Evolutionary conservation across 1,140 invertebrate species (phyloP).

Genomic region (Penaeus japonicus): DNA sequence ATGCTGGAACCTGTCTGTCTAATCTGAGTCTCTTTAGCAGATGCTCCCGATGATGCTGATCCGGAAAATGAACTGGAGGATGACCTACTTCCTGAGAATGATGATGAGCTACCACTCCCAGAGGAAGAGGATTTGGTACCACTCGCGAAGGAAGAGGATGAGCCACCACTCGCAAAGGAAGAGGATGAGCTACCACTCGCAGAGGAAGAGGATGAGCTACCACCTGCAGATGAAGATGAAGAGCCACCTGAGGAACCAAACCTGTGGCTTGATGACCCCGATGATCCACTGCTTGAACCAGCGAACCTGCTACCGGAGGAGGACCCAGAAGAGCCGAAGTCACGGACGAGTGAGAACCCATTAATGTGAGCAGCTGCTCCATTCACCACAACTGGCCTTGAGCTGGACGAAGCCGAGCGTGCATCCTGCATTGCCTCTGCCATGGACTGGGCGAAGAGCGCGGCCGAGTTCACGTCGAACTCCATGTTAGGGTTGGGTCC

Average conservation of each 20-base stretch:
- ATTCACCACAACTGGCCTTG: neutral
- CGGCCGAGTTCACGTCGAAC: slow-evolving; percentile 43
- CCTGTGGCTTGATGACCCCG: neutral
- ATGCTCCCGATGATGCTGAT: slow-evolving; percentile 10
- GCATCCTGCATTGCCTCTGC: slow-evolving; percentile 33
- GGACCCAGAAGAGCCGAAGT: neutral
- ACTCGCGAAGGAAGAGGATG: neutral
- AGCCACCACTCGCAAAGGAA: neutral
- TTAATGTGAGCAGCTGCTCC: neutral
- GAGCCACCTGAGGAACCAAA: too few relatives aligned
- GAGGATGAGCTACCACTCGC: slow-evolving; percentile 1
- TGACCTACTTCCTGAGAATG: neutral
- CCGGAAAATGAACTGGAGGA: neutral
- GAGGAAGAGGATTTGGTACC: neutral
- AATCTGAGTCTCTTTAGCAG: neutral
- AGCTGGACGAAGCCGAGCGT: slow-evolving; percentile 7
- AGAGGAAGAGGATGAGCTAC: too few relatives aligned
- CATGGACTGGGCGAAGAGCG: slow-evolving; percentile 41
- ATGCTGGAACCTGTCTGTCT: too few relatives aligned
- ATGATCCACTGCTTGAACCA: neutral
- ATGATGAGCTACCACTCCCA: neutral
- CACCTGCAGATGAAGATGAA: neutral
- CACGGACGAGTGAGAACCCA: neutral
- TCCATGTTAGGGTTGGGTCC: slow-evolving; percentile 3
- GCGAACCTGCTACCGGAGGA: neutral